Evolutionary conservation across 2,888 invertebrate genomes (phyloP).

Genomic region (Neoitamus cyanurus): DNA sequence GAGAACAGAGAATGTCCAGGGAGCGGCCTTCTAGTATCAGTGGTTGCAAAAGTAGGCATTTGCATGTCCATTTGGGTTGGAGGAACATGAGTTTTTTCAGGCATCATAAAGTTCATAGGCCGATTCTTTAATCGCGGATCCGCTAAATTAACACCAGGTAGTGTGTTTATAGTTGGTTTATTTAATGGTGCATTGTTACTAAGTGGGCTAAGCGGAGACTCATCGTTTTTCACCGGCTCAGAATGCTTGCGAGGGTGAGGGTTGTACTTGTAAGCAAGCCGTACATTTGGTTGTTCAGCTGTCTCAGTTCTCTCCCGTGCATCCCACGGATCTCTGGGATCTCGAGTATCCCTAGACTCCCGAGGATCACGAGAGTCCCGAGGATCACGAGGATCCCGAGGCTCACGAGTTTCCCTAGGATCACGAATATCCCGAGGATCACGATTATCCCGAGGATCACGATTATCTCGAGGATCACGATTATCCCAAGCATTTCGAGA

Average conservation of each 20-base stretch:
- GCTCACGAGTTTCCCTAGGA: too few species aligned
- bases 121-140: slow-evolving; percentile 53
- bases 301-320: slow-evolving; percentile 3
- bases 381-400: too few species aligned
- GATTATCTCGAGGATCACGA: too few species aligned
- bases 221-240: background rate
- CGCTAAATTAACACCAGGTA: slow-evolving; percentile 49
- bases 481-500: too few species aligned
- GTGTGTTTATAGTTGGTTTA: slow-evolving; percentile 10
- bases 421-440: too few species aligned
- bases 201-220: background rate
- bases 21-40: background rate
- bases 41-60: background rate
- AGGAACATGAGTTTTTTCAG: background rate
- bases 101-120: slow-evolving; percentile 46
- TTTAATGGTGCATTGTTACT: slow-evolving; percentile 52
- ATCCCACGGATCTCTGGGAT: too few species aligned
- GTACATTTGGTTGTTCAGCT: slow-evolving; percentile 49
- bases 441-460: too few species aligned
- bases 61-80: slow-evolving; percentile 54
- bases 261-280: slow-evolving; percentile 67
- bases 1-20: background rate
- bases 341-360: too few species aligned
- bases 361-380: too few species aligned
- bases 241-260: slow-evolving; percentile 63